Conservation (phyloP, 2,888 invertebrate species). For the Ceriagrion tenellum region DNA sequence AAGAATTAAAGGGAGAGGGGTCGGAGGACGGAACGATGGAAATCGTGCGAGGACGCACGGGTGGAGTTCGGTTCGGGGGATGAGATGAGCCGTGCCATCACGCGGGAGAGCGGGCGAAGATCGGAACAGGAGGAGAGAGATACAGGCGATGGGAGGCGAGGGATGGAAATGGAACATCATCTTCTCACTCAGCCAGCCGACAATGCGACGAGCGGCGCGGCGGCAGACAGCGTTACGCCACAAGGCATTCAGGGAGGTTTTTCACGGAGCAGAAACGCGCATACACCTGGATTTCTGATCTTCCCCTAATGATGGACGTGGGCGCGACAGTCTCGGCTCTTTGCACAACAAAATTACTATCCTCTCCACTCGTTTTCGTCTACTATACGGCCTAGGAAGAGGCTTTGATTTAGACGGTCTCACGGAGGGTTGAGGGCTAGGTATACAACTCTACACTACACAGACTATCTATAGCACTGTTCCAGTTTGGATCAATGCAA, state of each 20-base stretch:
- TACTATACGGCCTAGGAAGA: too few species aligned
- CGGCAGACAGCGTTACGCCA: background rate
- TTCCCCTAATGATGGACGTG: background rate
- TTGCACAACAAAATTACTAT: background rate
- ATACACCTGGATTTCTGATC: background rate
- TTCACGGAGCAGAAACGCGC: background rate
- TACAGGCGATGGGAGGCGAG: background rate
- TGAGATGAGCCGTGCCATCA: background rate
- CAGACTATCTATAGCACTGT: too few species aligned
- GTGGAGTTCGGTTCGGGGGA: background rate
- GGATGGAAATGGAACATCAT: constrained; percentile 16
- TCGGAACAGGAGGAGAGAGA: background rate
- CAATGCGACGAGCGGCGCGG: background rate
- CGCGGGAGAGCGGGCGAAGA: background rate
- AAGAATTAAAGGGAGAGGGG: background rate
- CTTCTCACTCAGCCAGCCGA: background rate
- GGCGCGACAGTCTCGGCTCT: background rate
- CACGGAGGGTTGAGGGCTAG: too few species aligned
- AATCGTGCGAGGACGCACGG: background rate
- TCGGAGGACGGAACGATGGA: background rate
- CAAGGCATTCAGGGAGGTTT: background rate
- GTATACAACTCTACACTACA: too few species aligned
- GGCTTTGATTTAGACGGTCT: too few species aligned
- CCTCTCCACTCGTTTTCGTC: too few species aligned
- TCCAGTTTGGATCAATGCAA: too few species aligned